Evolutionary conservation across 2,113 vertebrate genomes (phyloP).

Genomic region (Mustelus asterias): DNA sequence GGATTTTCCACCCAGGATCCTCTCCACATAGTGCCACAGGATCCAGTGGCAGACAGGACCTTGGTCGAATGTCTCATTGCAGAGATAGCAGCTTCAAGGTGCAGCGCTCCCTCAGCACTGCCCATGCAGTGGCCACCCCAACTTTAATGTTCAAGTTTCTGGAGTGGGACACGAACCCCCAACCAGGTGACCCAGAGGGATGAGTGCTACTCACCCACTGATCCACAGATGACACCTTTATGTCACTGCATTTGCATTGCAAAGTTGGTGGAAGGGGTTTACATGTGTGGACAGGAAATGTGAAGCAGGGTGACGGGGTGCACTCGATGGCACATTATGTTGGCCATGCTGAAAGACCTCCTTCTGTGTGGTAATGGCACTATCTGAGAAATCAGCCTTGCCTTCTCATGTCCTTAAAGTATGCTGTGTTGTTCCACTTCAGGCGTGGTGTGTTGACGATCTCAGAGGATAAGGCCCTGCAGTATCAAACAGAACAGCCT

Average conservation of each 20-base stretch:
- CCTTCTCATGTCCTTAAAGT: background rate
- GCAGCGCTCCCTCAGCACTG: background rate
- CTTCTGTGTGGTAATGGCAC: no score
- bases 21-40: background rate
- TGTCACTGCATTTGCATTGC: background rate
- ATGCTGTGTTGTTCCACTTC: background rate
- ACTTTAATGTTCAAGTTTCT: background rate
- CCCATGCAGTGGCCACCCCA: background rate
- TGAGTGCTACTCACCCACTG: background rate
- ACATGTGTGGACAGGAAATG: background rate
- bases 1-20: no score
- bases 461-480: background rate
- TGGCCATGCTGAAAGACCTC: background rate
- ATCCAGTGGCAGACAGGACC: background rate
- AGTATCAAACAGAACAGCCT: background rate
- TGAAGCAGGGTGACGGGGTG: background rate
- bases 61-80: background rate
- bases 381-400: background rate
- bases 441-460: background rate
- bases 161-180: background rate
- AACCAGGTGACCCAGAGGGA: background rate
- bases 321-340: background rate
- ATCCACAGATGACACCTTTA: background rate
- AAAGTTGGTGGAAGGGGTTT: background rate
- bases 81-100: background rate